These are phyloP conservation scores for Etheostoma spectabile DNA, from an alignment of 2,113 vertebrate genomes.

Conservation along the genomic window DNA sequence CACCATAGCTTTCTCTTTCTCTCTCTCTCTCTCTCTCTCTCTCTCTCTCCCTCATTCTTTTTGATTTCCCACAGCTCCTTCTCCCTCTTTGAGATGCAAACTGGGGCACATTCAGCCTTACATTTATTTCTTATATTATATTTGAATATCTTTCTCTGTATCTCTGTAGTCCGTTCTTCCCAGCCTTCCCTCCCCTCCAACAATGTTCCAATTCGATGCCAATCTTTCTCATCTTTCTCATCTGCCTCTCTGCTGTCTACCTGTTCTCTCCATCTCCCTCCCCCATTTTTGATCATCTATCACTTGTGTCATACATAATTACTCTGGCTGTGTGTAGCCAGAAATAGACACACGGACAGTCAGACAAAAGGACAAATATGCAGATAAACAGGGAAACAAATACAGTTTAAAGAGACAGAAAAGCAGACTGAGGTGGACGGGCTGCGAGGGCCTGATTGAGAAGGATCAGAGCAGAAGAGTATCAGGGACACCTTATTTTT, in stretches of 20 bases:
- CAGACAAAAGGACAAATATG: slow-evolving; percentile 4
- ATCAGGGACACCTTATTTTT: slow-evolving; percentile 88
- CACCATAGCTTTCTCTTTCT: too few relatives aligned
- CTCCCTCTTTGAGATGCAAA: slow-evolving; percentile 11
- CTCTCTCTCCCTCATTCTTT: background rate
- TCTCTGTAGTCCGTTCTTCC: background rate
- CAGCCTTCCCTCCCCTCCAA: background rate
- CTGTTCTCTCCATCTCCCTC: slow-evolving; percentile 1
- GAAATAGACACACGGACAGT: slow-evolving; percentile 21
- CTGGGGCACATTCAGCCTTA: slow-evolving; percentile 26
- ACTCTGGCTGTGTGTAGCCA: slow-evolving; percentile 11
- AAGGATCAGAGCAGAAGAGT: slow-evolving; percentile 79
- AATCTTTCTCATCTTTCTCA: background rate
- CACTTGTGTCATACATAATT: background rate
- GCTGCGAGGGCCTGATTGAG: slow-evolving; percentile 62
- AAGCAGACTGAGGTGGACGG: slow-evolving; percentile 30
- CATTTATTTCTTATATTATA: slow-evolving; percentile 2
- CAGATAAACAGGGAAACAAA: background rate
- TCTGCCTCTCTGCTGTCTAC: background rate
- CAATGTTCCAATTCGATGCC: slow-evolving; percentile 8
- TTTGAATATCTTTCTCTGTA: background rate
- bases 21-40: too few relatives aligned
- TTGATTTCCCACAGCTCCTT: background rate
- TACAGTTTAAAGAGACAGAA: background rate
- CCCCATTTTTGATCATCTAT: slow-evolving; percentile 12